Percentiles rank a stretch among this genome's conserved stretches.
Conservation (phyloP, 2,888 invertebrate genomes). For the Nephrotoma appendiculata region DNA sequence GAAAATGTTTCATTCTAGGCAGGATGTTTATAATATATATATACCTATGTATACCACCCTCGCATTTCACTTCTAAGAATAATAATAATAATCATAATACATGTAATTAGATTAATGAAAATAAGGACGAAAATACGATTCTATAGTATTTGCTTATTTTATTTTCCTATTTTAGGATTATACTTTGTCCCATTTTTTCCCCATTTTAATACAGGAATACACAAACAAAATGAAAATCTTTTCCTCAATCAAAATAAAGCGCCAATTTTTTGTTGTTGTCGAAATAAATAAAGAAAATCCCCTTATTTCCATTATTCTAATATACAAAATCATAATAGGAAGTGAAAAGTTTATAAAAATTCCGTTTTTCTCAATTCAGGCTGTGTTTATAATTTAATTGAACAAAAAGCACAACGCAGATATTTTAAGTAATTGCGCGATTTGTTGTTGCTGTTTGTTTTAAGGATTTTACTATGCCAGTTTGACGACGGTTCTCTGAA, state of each 20-base stretch:
- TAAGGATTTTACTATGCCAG: background rate
- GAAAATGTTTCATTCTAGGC: background rate
- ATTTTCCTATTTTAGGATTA: background rate
- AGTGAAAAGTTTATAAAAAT: background rate
- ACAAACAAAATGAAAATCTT: background rate
- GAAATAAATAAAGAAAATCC: background rate
- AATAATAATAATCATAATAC: background rate
- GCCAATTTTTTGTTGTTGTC: background rate
- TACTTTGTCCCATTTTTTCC: background rate
- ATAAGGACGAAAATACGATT: background rate
- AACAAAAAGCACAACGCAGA: background rate
- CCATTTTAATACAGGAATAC: background rate
- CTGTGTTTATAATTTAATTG: background rate
- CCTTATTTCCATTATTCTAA: background rate
- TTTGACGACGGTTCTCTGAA: background rate
- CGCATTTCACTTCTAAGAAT: background rate
- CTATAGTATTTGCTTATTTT: background rate
- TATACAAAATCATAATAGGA: background rate
- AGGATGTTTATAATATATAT: background rate
- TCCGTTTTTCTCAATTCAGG: background rate
- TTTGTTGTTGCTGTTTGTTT: background rate
- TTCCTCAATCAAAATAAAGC: background rate
- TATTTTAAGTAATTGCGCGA: background rate
- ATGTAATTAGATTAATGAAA: background rate
- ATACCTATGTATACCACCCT: background rate